Percentiles rank a stretch among this genome's conserved stretches.
Evolutionary conservation across 2,113 vertebrate genomes (phyloP).

Genomic region (Emberiza fucata): DNA sequence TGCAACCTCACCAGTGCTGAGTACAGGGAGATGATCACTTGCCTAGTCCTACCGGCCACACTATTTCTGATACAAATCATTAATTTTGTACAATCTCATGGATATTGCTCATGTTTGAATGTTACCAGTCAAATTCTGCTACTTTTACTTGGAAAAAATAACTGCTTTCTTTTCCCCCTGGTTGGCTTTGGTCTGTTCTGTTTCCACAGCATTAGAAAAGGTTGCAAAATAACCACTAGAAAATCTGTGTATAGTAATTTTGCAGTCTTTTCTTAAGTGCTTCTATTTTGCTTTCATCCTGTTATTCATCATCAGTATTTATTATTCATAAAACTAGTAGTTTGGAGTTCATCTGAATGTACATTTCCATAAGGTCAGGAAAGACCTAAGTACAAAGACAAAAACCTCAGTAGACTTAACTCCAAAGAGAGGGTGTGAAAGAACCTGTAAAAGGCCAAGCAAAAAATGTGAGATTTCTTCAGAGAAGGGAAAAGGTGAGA

Average conservation of each 20-base stretch:
- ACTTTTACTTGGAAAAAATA: background rate
- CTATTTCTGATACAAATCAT: background rate
- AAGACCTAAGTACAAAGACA: background rate
- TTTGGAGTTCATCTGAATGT: background rate
- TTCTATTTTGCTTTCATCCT: background rate
- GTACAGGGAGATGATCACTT: background rate
- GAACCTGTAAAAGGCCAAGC: background rate
- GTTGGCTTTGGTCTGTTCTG: background rate
- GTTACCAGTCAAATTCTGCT: background rate
- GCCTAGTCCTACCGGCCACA: background rate
- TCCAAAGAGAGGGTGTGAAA: background rate
- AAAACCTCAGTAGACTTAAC: background rate
- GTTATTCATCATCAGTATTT: background rate
- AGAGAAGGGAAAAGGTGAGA: background rate
- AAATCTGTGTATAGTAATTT: background rate
- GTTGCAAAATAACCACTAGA: background rate
- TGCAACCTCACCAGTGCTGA: background rate
- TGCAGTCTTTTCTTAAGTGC: background rate
- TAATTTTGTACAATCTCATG: background rate
- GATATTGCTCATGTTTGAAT: background rate
- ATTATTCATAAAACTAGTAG: background rate
- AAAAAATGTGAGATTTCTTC: background rate
- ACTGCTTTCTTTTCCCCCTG: background rate
- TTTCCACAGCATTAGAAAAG: background rate
- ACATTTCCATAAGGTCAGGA: background rate